phyloP scores from a whole-genome alignment of 2,113 vertebrate genomes.

The Benitochromis conjunctus region DNA sequence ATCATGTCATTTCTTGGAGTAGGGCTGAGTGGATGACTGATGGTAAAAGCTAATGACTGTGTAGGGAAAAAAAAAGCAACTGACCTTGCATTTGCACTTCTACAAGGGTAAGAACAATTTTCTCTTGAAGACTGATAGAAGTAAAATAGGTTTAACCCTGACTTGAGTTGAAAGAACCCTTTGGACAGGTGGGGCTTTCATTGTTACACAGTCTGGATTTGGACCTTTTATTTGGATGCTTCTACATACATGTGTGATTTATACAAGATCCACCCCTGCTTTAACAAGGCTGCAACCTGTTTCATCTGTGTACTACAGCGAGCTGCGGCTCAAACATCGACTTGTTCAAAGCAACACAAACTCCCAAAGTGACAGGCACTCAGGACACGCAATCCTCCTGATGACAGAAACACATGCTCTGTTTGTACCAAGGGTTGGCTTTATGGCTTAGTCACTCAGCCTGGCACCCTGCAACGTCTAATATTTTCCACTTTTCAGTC shows the following conservation, averaged over 20 bases:
- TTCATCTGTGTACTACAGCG: slow-evolving; percentile 31
- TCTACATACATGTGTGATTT: slow-evolving; percentile 14
- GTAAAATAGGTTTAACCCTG: neutral
- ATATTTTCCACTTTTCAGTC: slow-evolving; percentile 18
- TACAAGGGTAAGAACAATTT: neutral
- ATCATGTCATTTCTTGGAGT: slow-evolving; percentile 40
- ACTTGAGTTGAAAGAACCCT: slow-evolving; percentile 35
- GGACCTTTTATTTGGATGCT: slow-evolving; percentile 23
- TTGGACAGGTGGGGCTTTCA: slow-evolving; percentile 39
- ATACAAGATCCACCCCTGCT: neutral
- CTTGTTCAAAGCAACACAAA: slow-evolving; percentile 50
- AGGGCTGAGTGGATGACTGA: slow-evolving; percentile 4
- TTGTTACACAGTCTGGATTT: neutral
- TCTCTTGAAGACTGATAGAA: neutral
- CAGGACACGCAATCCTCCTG: slow-evolving; percentile 49
- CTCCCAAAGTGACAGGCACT: slow-evolving; percentile 24
- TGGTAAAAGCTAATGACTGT: neutral
- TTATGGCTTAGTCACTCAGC: slow-evolving; percentile 47
- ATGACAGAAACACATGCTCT: slow-evolving; percentile 71
- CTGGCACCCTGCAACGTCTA: slow-evolving; percentile 15
- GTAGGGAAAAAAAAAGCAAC: neutral
- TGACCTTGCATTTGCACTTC: neutral
- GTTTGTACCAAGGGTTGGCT: slow-evolving; percentile 27
- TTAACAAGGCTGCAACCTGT: slow-evolving; percentile 44
- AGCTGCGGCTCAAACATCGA: neutral